Evolutionary conservation across 2,888 invertebrate species (phyloP).

Genomic region (Diarsia brunnea): DNA sequence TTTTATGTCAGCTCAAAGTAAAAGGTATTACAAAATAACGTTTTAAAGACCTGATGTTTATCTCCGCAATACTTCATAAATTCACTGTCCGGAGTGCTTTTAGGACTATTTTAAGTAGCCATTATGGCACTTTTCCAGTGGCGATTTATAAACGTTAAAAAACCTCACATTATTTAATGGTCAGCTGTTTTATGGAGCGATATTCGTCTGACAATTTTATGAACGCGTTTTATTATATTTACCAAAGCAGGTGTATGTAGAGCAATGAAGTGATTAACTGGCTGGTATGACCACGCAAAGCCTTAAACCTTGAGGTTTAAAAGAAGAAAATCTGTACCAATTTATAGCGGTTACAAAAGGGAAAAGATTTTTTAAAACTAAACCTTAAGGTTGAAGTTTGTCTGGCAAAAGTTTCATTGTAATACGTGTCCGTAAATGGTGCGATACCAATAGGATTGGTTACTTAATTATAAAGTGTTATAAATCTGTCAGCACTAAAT

Average conservation of each 20-base stretch:
- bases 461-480: conserved; percentile 30
- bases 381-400: background rate
- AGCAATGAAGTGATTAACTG: background rate
- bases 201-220: conserved; percentile 52
- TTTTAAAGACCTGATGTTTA: conserved; percentile 36
- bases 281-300: background rate
- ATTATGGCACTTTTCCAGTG: conserved; percentile 58
- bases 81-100: conserved; percentile 49
- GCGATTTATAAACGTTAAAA: conserved; percentile 66
- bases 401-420: background rate
- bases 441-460: conserved; percentile 18
- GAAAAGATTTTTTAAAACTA: background rate
- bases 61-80: conserved; percentile 51
- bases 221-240: conserved; percentile 5
- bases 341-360: background rate
- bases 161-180: conserved; percentile 67
- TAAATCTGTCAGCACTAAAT: conserved; percentile 42
- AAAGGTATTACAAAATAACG: conserved; percentile 38
- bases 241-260: background rate
- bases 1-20: conserved; percentile 24
- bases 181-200: conserved; percentile 61
- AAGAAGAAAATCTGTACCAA: too few relatives aligned
- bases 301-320: background rate
- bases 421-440: conserved; percentile 7
- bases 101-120: conserved; percentile 64